phyloP scores from a whole-genome alignment of 2,113 vertebrate genomes.

The Solea senegalensis region DNA sequence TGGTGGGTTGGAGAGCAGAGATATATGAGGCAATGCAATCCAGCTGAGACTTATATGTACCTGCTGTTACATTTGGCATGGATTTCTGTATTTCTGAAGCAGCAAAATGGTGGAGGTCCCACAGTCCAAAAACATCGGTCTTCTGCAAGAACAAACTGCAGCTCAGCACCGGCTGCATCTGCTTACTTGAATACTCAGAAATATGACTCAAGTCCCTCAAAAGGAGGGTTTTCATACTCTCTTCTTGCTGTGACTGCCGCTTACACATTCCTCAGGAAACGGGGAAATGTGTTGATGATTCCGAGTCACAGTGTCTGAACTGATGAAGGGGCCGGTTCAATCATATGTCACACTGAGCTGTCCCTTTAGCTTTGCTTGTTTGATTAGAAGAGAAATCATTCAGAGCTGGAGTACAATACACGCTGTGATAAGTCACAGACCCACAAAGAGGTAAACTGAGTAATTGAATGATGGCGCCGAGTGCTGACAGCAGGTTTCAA shows the following conservation, averaged over 20 bases:
- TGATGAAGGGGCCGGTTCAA: background rate
- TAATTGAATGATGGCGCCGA: background rate
- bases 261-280: slow-evolving; percentile 4
- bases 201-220: slow-evolving; percentile 7
- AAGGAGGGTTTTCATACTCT: background rate
- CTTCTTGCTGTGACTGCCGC: slow-evolving; percentile 1
- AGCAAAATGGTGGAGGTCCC: slow-evolving; percentile 8
- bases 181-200: background rate
- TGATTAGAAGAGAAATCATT: slow-evolving; percentile 1
- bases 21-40: slow-evolving; percentile 36
- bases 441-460: background rate
- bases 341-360: background rate
- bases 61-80: slow-evolving; percentile 54
- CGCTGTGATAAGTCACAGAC: background rate
- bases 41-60: slow-evolving; percentile 52
- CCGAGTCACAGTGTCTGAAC: background rate
- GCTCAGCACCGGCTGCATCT: slow-evolving; percentile 16
- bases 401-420: background rate
- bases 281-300: background rate
- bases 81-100: slow-evolving; percentile 25
- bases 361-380: slow-evolving; percentile 1
- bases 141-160: slow-evolving; percentile 1
- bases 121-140: background rate
- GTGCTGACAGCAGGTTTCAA: background rate
- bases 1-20: slow-evolving; percentile 35